phyloP scores from a whole-genome alignment of 1,140 invertebrate genomes.

The Potamilus streckersoni region DNA sequence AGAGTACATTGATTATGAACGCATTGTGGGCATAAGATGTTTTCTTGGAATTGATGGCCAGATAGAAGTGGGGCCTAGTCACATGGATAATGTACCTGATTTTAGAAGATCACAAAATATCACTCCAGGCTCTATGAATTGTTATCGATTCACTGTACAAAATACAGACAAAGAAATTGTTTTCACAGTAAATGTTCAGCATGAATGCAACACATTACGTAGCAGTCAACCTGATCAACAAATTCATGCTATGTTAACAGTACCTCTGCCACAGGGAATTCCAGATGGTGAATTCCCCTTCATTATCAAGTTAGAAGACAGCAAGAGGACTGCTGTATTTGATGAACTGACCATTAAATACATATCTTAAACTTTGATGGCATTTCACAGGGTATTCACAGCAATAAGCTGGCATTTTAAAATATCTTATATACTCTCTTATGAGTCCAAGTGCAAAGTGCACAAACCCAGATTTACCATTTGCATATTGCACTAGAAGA shows the following conservation, averaged over 20 bases:
- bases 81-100: slow-evolving; percentile 32
- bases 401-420: no score
- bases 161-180: slow-evolving; percentile 45
- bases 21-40: slow-evolving; percentile 57
- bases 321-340: slow-evolving; percentile 52
- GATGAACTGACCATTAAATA: slow-evolving; percentile 59
- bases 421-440: no score
- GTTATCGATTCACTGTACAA: slow-evolving; percentile 53
- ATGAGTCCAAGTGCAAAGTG: no score
- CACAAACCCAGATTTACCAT: no score
- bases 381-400: no score
- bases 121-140: slow-evolving; percentile 50
- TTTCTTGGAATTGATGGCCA: slow-evolving; percentile 57
- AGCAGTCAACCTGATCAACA: slow-evolving; percentile 42
- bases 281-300: slow-evolving; percentile 52
- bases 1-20: slow-evolving; percentile 52
- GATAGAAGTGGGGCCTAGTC: slow-evolving; percentile 47
- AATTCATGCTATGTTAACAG: slow-evolving; percentile 38
- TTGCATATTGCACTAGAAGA: no score
- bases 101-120: slow-evolving; percentile 45
- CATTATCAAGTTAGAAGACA: slow-evolving; percentile 58
- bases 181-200: slow-evolving; percentile 47
- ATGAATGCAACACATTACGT: slow-evolving; percentile 55
- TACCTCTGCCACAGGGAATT: slow-evolving; percentile 36
- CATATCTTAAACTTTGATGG: background rate